Evolutionary conservation across 2,888 invertebrate species (phyloP), one percentile per base, ranked within the genome.

Genomic region (Drosophila birchii): DNA sequence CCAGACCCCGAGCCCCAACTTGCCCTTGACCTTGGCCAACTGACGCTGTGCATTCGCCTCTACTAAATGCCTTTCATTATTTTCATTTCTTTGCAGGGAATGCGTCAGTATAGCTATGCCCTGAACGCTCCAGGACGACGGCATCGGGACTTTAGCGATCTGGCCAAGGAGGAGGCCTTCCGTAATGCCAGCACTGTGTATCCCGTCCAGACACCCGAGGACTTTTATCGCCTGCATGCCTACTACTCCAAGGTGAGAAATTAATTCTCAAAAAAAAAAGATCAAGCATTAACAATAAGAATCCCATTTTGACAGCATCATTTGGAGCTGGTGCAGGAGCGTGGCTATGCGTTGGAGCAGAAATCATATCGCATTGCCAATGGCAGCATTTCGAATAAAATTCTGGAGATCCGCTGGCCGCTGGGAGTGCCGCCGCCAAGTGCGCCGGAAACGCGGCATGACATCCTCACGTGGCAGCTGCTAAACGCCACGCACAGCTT

Each of bases 401-500:
- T 94, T 45, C 92, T 93, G 38, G 93, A 93, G 78, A 92, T 93
- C 77, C 93, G 93, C 7, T 97, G 97, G 97, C 97, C 97, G 0
- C 92, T 96, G 49, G 97, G 96, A 62, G 94, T 95, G 76, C 94
- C 95, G 69, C 93, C 94, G 38, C 94, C 94, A 1, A 95, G 94
- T 75, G 94, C 94, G 76, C 95, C 97, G 4, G 94, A 94, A 16
- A 95, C 95, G 58, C 94, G 97, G 81, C 96, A 96, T 93, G 97
- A 98, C 93, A 94, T 98, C 76, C 94, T 97, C 54, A 95, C 95
- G 47, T 98, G 98, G 96, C 95, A 96, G 60, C 95, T 96, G 90
- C 96, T 99, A 91, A 98, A 98, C 90, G 94, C 94, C 74, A 96
- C 96, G 20, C 97, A 98, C 91, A 95, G 96, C 43, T 96, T 96